These are phyloP conservation scores for Campylorhamphus procurvoides DNA, from an alignment of 2,113 vertebrate species.

Conservation along the genomic window DNA sequence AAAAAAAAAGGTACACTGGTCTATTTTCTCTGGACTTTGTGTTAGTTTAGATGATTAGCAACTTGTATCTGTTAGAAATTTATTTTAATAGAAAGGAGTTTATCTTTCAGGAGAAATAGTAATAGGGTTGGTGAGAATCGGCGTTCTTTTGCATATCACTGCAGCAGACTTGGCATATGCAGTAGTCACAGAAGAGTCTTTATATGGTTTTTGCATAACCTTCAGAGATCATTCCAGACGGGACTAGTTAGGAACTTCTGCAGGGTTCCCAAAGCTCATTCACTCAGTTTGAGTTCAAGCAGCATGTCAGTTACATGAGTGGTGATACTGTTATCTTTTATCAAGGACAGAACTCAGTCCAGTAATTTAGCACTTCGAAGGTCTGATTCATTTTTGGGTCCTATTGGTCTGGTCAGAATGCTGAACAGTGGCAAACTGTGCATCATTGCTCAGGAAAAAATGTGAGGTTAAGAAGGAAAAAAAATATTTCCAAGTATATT, in stretches of 20 bases:
- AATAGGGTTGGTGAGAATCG: background rate
- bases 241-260: background rate
- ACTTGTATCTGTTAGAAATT: background rate
- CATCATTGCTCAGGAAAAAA: background rate
- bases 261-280: background rate
- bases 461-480: background rate
- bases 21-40: background rate
- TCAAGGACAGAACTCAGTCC: background rate
- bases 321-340: background rate
- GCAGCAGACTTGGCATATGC: background rate
- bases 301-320: background rate
- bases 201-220: background rate
- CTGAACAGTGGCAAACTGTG: background rate
- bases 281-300: background rate
- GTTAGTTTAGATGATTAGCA: background rate
- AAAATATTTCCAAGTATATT: background rate
- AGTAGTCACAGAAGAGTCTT: background rate
- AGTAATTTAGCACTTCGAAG: background rate
- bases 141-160: background rate
- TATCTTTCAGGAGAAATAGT: background rate
- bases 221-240: background rate
- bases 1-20: background rate
- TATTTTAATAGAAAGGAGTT: background rate
- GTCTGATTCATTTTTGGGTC: background rate
- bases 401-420: background rate